Evolutionary conservation across 2,888 invertebrate species (phyloP).

Genomic region (Biston betularia): DNA sequence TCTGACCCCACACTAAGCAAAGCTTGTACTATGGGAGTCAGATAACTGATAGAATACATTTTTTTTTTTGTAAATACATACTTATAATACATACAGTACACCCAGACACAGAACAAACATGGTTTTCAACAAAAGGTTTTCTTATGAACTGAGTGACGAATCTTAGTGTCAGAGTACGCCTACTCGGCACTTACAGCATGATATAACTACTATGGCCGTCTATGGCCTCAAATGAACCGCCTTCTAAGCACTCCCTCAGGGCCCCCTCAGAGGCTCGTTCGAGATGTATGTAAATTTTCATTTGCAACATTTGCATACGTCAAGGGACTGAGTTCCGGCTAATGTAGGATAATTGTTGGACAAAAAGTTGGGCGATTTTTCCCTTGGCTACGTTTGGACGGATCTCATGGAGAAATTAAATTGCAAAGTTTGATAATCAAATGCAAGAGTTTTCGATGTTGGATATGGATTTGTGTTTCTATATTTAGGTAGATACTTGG

Average conservation of each 20-base stretch:
- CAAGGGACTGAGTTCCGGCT: conserved; percentile 40
- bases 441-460: conserved; percentile 23
- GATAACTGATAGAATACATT: no score
- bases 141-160: no score
- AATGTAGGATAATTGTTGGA: conserved; percentile 69
- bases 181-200: background rate
- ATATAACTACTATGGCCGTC: conserved; percentile 2
- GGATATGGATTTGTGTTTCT: conserved; percentile 19
- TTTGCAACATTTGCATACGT: conserved; percentile 45
- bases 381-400: conserved; percentile 42
- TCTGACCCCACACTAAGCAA: no score
- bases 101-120: no score
- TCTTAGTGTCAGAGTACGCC: no score
- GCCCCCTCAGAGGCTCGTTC: conserved; percentile 24
- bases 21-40: no score
- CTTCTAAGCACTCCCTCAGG: conserved; percentile 28
- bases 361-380: conserved; percentile 56
- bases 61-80: no score
- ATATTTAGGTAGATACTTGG: conserved; percentile 11
- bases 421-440: conserved; percentile 30
- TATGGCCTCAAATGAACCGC: conserved; percentile 25
- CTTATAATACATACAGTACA: no score
- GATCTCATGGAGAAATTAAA: conserved; percentile 28
- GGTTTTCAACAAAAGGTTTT: no score
- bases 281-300: conserved; percentile 46